phyloP scores from a whole-genome alignment of 2,797 vertebrate species.

The Melanotaenia trifasciata region DNA sequence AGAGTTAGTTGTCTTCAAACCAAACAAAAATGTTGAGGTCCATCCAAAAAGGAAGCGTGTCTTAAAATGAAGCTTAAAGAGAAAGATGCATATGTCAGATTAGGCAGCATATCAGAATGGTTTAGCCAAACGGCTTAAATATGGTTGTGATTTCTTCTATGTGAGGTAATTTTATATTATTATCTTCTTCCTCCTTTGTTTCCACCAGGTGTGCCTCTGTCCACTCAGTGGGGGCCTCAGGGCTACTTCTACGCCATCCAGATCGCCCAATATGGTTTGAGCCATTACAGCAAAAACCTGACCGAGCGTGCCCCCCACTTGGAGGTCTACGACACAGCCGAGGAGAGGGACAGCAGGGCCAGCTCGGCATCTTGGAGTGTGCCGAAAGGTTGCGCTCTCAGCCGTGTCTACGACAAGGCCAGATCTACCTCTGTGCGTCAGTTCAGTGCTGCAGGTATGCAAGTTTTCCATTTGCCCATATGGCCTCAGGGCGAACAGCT shows the following conservation, averaged over 20 bases:
- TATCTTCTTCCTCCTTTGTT: neutral
- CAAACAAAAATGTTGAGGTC: conserved; percentile 16
- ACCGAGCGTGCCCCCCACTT: conserved; percentile 92
- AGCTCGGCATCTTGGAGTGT: conserved; percentile 82
- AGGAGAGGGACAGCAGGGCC: conserved; percentile 83
- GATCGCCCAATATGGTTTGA: conserved; percentile 97
- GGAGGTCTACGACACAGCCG: conserved; percentile 91
- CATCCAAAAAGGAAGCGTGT: conserved; percentile 20
- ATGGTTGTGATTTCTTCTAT: neutral
- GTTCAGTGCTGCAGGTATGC: conserved; percentile 90
- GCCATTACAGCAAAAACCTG: conserved; percentile 99
- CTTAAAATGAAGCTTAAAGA: neutral
- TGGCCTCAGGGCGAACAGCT: conserved; percentile 50
- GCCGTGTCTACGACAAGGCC: conserved; percentile 85
- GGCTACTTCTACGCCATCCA: conserved; percentile 99
- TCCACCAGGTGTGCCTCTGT: conserved; percentile 91
- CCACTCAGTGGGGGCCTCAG: conserved; percentile 98
- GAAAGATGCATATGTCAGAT: neutral
- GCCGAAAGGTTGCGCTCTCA: conserved; percentile 89
- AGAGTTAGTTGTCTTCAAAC: conserved; percentile 5
- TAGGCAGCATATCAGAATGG: neutral
- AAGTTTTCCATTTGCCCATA: conserved; percentile 20
- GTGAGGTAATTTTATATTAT: conserved; percentile 4
- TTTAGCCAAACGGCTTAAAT: neutral
- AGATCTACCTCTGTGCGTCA: conserved; percentile 87